Evolutionary conservation across 2,888 invertebrate species (phyloP), one percentile per base, ranked within the genome.

Genomic region (Myathropa florea): DNA sequence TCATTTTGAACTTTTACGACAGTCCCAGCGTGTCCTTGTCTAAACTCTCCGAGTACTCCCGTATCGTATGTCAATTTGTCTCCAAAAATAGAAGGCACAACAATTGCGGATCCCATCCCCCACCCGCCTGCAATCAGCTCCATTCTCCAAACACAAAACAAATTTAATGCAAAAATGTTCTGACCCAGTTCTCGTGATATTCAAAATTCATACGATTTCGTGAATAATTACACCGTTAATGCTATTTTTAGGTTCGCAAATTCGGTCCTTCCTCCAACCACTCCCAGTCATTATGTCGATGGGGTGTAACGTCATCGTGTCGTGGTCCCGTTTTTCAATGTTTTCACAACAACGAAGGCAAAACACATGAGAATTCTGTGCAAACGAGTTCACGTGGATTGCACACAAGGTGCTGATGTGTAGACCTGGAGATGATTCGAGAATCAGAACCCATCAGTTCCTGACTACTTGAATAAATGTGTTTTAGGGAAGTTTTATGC

Each of bases 361-460:
- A 64, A 73, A n/a, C 23, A 63, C 63, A 71, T 46, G 60, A 72
- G 71, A 53, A 18, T 46, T 18, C 39, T 53, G 33, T 14, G 12
- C 59, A 71, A 77, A 67, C 61, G 60, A 72, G 61, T 57, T 71
- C 82, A 77, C 67, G 61, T 77, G 71, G 61, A 61, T 39, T 65
- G 59, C 46, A 65, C 33, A 36, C 60, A 6, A 14, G 12, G 12
- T 4, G 9, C 12, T 14, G 36, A 12, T n/a, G 46, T 33, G 33
- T 12, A 12, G 33, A 12, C 33, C 7, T 46, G 46, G n/a, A 18
- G 18, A 18, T 46, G 46, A 18, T 18, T 46, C 46, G 18, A 46
- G 18, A 46, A 18, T 46, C 18, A 46, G 46, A 18, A 46, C 18
- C 46, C 46, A 1, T n/a, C 39, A 12, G 0, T 39, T 4, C 36